Evolutionary conservation across 1,140 invertebrate genomes (phyloP).

Genomic region (Drosophila mojavensis): DNA sequence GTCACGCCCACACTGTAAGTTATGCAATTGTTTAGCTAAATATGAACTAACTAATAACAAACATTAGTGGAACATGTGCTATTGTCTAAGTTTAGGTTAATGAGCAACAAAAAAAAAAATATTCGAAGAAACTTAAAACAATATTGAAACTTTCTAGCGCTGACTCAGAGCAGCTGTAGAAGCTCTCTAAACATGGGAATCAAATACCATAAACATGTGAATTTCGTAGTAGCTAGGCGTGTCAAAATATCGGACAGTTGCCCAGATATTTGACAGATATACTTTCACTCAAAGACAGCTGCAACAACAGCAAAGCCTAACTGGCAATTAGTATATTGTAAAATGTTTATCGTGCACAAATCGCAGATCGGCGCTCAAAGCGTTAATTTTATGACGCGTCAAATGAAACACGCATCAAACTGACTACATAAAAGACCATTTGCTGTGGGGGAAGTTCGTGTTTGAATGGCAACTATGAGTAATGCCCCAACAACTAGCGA

Average conservation of each 20-base stretch:
- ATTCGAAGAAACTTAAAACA: conserved; percentile 19
- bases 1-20: conserved; percentile 8
- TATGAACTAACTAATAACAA: conserved; percentile 35
- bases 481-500: conserved; percentile 10
- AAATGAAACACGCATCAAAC: conserved; percentile 48
- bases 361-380: conserved; percentile 42
- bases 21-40: conserved; percentile 60
- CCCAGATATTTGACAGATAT: conserved; percentile 50
- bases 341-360: conserved; percentile 64
- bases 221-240: conserved; percentile 30
- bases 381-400: conserved; percentile 57
- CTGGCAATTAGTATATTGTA: conserved; percentile 45
- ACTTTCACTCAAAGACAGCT: conserved; percentile 63
- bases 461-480: conserved; percentile 16
- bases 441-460: neutral
- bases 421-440: conserved; percentile 4
- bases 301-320: conserved; percentile 26
- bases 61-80: conserved; percentile 49
- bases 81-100: conserved; percentile 35
- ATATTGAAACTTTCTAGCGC: conserved; percentile 61
- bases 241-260: conserved; percentile 37
- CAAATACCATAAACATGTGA: conserved; percentile 16
- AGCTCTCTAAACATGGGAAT: conserved; percentile 48
- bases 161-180: conserved; percentile 55
- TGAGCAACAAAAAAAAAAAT: conserved; percentile 1